A percentile compares a stretch with the other conserved stretches of the same genome.
Evolutionary conservation across 2,113 vertebrate species (phyloP).

Genomic region (Numida meleagris): DNA sequence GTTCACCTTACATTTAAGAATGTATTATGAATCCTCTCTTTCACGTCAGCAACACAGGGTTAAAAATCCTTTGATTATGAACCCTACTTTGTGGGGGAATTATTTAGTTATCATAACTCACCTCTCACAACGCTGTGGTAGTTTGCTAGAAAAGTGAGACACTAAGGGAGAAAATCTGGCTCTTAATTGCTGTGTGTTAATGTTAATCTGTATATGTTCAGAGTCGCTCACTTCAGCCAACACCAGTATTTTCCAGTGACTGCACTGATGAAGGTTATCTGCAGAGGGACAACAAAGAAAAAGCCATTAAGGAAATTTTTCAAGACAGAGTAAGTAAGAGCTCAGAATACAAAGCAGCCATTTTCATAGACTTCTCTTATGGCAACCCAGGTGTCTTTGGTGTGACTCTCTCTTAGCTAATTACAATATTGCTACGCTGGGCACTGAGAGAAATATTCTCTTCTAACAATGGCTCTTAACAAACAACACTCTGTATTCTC

Average conservation of each 20-base stretch:
- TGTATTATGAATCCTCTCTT: accelerated
- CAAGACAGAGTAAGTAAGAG: not conserved
- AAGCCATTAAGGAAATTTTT: not conserved
- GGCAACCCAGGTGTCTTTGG: not conserved
- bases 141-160: not conserved
- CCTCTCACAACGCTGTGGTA: not conserved
- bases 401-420: not conserved
- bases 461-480: not conserved
- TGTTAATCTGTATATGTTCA: not conserved
- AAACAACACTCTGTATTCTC: not conserved
- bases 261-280: not conserved
- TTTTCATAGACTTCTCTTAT: not conserved
- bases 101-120: not conserved
- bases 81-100: not conserved
- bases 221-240: not conserved
- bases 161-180: not conserved
- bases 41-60: not conserved
- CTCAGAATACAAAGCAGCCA: not conserved
- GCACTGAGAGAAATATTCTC: not conserved
- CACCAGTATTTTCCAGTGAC: not conserved
- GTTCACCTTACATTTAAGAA: not conserved
- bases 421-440: not conserved
- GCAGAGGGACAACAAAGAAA: not conserved
- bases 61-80: not conserved
- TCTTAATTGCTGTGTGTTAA: not conserved